Base-by-base conservation (phyloP, 2,888 invertebrate genomes). In the Tiphia femorata region DNA sequence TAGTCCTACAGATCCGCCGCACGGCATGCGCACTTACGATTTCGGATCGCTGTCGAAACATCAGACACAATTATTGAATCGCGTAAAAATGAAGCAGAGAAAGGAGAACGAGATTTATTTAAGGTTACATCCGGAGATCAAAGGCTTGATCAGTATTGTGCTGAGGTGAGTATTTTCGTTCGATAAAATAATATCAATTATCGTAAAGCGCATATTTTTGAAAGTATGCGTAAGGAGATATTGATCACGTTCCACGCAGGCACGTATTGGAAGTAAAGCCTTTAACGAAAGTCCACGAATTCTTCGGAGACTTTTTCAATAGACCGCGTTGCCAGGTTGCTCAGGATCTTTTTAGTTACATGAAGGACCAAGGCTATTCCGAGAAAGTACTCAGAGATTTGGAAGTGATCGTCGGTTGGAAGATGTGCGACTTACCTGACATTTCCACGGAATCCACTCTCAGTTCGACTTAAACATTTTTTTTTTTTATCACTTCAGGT, bases 321-420 rank as follows among this genome's bases (percentile, higher is more conserved):
- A 70, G 67, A 50, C 67, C 72, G 16, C 61, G 66, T 30, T 25
- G 14, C 19, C 41, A 58, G 29, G 58, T 73, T 51, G 62, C 61
- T 41, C 50, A 20, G 17, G 70, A 75, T 46, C 60, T 75, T 50
- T 54, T 67, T 61, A 58, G 67, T 60, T 71, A 71, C 55, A 62
- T 71, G 42, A 42, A 58, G 33, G 66, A 72, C 2, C 12, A n/a
- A n/a, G 10, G 33, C 4, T n/a, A n/a, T n/a, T n/a, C n/a, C n/a
- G n/a, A n/a, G n/a, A n/a, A n/a, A n/a, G n/a, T n/a, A n/a, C n/a
- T n/a, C n/a, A n/a, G n/a, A n/a, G n/a, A n/a, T n/a, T n/a, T n/a
- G n/a, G n/a, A n/a, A n/a, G n/a, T n/a, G n/a, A n/a, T n/a, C n/a
- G n/a, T n/a, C n/a, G n/a, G n/a, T n/a, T n/a, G n/a, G n/a, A n/a